Evolutionary conservation across 2,113 vertebrate genomes (phyloP).

Genomic region (Nibea albiflora): DNA sequence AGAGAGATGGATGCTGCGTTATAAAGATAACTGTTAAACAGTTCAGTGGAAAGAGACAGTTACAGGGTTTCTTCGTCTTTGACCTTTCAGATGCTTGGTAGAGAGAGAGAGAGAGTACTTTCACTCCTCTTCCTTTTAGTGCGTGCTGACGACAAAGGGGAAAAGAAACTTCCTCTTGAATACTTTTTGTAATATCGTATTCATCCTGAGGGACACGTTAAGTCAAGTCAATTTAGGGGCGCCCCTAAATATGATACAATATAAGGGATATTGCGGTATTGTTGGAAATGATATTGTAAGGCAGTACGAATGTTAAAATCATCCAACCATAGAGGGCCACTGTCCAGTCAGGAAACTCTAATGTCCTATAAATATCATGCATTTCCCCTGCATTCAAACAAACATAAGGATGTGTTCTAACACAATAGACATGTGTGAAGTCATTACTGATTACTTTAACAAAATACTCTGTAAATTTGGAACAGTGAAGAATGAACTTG

Average conservation of each 20-base stretch:
- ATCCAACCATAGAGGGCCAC: conserved; percentile 26
- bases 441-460: not conserved
- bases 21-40: conserved; percentile 67
- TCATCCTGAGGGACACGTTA: conserved; percentile 51
- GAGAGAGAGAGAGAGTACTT: conserved; percentile 46
- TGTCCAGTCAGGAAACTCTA: conserved; percentile 40
- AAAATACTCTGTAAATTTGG: conserved; percentile 5
- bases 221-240: conserved; percentile 29
- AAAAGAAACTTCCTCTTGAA: conserved; percentile 55
- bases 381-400: conserved; percentile 30
- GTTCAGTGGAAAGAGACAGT: conserved; percentile 74
- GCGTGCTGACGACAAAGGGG: conserved; percentile 39
- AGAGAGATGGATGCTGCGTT: conserved; percentile 50
- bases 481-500: conserved; percentile 20
- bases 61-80: conserved; percentile 53
- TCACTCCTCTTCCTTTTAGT: conserved; percentile 51
- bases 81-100: conserved; percentile 49
- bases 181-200: conserved; percentile 49
- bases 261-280: conserved; percentile 44
- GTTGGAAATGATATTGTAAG: conserved; percentile 47
- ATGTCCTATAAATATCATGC: conserved; percentile 41
- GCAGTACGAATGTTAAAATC: conserved; percentile 58
- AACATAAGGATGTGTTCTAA: conserved; percentile 22
- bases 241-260: conserved; percentile 40
- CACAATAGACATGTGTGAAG: conserved; percentile 9